These are phyloP conservation scores for Oncorhynchus kisutch DNA, from an alignment of 2,113 vertebrate species.

Conservation along the genomic window DNA sequence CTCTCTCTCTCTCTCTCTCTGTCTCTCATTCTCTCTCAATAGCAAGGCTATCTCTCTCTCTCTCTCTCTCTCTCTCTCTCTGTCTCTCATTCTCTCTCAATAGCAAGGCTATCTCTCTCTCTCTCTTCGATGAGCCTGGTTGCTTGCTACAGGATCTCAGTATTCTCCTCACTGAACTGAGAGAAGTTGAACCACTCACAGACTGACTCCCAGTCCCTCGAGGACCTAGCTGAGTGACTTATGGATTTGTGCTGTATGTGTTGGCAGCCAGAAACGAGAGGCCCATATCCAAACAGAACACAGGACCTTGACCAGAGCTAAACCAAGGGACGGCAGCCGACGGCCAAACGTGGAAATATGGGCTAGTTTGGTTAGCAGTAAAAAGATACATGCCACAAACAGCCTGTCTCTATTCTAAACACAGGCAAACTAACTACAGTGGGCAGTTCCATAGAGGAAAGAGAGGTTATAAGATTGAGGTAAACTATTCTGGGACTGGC, in stretches of 20 bases:
- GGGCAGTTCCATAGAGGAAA: background rate
- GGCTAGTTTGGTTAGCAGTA: conserved; percentile 20
- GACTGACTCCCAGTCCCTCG: conserved; percentile 1
- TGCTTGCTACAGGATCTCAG: conserved; percentile 10
- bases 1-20: too few species aligned
- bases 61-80: too few species aligned
- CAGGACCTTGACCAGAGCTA: conserved; percentile 56
- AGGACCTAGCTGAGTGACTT: conserved; percentile 48
- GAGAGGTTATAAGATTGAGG: background rate
- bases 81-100: too few species aligned
- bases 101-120: too few species aligned
- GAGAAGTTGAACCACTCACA: conserved; percentile 27
- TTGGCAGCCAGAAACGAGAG: conserved; percentile 53
- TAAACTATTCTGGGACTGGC: conserved; percentile 37
- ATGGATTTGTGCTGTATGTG: conserved; percentile 57
- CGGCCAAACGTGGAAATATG: conserved; percentile 45
- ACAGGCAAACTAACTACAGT: conserved; percentile 14
- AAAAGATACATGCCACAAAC: conserved; percentile 20
- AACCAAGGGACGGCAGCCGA: conserved; percentile 38
- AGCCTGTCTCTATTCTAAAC: conserved; percentile 4
- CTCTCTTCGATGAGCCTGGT: background rate
- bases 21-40: too few species aligned
- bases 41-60: too few species aligned
- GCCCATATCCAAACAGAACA: conserved; percentile 52
- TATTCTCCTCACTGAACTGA: conserved; percentile 30